phyloP scores from a whole-genome alignment of 1,140 invertebrate genomes.

The Heliconius hewitsoni region DNA sequence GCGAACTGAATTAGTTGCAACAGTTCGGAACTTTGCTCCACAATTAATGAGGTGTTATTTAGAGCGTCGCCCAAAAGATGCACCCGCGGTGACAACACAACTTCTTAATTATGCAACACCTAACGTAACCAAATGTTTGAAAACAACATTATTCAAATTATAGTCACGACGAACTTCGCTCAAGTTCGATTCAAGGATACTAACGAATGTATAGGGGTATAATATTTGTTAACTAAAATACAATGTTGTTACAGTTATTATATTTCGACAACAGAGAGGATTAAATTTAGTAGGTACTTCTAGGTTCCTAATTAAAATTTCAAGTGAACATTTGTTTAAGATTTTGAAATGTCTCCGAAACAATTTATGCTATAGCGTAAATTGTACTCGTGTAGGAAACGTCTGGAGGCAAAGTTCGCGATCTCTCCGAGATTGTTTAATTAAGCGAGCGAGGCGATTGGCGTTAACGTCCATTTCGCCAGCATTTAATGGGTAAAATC shows the following conservation, averaged over 20 bases:
- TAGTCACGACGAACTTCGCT: constrained; percentile 29
- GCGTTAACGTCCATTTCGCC: constrained; percentile 38
- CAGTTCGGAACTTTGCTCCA: constrained; percentile 25
- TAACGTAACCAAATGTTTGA: constrained; percentile 41
- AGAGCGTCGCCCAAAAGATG: constrained; percentile 37
- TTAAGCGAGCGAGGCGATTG: constrained; percentile 40
- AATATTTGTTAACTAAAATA: constrained; percentile 11
- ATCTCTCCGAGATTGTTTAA: constrained; percentile 40
- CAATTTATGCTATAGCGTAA: constrained; percentile 31
- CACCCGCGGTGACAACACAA: constrained; percentile 31
- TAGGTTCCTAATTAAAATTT: constrained; percentile 19
- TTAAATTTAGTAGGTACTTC: constrained; percentile 5
- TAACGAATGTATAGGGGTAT: constrained; percentile 15
- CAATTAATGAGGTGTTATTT: constrained; percentile 39
- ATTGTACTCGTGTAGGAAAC: constrained; percentile 39
- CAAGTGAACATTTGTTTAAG: not conserved
- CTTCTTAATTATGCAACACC: constrained; percentile 41
- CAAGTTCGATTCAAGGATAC: constrained; percentile 32
- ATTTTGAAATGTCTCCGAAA: constrained; percentile 13
- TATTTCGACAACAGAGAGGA: constrained; percentile 7
- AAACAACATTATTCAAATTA: constrained; percentile 46
- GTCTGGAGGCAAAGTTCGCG: constrained; percentile 37
- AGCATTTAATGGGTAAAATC: constrained; percentile 43
- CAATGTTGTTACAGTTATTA: constrained; percentile 6
- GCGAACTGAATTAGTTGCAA: constrained; percentile 26